Conservation (phyloP, 2,797 vertebrate genomes). For the Tympanoctomys barrerae region DNA sequence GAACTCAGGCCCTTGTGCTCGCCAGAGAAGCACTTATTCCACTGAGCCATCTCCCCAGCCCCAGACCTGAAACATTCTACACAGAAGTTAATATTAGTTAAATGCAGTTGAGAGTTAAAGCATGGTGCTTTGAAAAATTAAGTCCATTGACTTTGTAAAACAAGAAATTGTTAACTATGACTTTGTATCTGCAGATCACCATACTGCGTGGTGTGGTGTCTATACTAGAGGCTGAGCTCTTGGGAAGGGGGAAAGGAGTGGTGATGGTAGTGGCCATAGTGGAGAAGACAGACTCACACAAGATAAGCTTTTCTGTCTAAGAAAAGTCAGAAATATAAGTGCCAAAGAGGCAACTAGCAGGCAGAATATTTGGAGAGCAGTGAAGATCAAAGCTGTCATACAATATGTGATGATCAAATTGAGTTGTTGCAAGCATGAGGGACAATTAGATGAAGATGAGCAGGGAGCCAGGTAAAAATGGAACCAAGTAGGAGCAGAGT, state of each 20-base stretch:
- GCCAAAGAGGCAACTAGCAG: not conserved
- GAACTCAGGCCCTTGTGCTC: too few species aligned
- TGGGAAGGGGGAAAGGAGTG: not conserved
- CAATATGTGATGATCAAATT: not conserved
- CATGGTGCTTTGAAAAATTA: not conserved
- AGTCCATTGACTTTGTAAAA: not conserved
- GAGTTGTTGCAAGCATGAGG: not conserved
- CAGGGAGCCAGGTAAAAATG: not conserved
- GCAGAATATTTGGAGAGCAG: not conserved
- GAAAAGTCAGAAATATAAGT: constrained; percentile 1
- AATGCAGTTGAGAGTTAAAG: constrained; percentile 22
- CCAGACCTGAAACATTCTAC: not conserved
- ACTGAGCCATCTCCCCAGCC: too few species aligned
- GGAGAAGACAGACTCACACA: not conserved
- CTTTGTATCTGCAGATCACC: not conserved
- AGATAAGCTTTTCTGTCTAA: not conserved
- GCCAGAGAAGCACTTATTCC: too few species aligned
- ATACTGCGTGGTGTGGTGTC: not conserved
- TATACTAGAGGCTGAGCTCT: not conserved
- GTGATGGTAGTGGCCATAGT: not conserved
- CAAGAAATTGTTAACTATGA: not conserved
- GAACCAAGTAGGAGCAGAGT: not conserved
- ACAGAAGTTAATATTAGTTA: not conserved
- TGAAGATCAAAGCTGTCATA: not conserved
- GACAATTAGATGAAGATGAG: not conserved